phyloP scores from a whole-genome alignment of 1,140 invertebrate genomes.

The Drosophila ficusphila region DNA sequence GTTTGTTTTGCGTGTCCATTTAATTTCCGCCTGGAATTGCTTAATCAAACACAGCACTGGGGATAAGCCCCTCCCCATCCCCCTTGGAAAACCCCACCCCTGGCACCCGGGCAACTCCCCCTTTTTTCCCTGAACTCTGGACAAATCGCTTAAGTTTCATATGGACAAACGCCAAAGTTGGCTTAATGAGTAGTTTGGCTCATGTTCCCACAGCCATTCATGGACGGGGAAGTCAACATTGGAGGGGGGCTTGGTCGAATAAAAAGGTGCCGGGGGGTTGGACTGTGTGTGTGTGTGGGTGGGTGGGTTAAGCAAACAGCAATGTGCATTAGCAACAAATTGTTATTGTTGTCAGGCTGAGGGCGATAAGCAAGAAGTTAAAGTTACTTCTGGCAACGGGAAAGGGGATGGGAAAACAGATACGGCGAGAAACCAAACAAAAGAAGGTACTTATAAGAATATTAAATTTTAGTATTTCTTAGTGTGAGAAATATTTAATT shows the following conservation, averaged over 20 bases:
- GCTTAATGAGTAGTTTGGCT: constrained; percentile 72
- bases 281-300: constrained; percentile 5
- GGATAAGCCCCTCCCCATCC: constrained; percentile 22
- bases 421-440: not conserved
- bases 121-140: constrained; percentile 2
- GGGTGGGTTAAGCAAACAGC: constrained; percentile 50
- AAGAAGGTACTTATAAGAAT: not conserved
- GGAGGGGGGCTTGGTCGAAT: not conserved
- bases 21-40: constrained; percentile 81
- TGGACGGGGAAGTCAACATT: not conserved
- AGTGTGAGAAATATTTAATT: too few species aligned
- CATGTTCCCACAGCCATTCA: constrained; percentile 26
- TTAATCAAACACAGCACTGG: constrained; percentile 73
- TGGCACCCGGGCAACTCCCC: not conserved
- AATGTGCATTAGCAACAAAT: constrained; percentile 78
- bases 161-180: constrained; percentile 45
- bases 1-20: constrained; percentile 82
- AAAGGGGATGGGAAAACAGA: not conserved
- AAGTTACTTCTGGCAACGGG: constrained; percentile 30
- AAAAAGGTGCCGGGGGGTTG: not conserved
- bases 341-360: constrained; percentile 67
- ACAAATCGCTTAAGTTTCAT: constrained; percentile 54
- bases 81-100: not conserved
- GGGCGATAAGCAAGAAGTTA: constrained; percentile 40
- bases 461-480: not conserved